Conservation (phyloP, 2,888 invertebrate genomes). For the Trypoxylon attenuatum region DNA sequence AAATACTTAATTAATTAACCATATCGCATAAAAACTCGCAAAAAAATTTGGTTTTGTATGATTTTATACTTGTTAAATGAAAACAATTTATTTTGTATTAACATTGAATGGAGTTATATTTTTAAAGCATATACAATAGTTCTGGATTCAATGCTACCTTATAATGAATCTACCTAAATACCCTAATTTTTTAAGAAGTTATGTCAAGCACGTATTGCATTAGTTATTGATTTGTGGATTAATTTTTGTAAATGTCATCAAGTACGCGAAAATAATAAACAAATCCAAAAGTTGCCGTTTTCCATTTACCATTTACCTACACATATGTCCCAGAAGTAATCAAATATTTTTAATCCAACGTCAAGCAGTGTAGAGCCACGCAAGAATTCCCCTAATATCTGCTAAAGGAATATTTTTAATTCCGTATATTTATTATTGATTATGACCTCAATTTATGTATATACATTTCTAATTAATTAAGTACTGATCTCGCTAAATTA, state of each 20-base stretch:
- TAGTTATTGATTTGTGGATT: constrained; percentile 33
- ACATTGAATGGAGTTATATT: constrained; percentile 8
- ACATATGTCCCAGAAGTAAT: not conserved
- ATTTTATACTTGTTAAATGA: too few species aligned
- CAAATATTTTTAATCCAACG: not conserved
- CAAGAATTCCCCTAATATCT: too few species aligned
- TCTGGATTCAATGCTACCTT: constrained; percentile 52
- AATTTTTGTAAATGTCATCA: constrained; percentile 44
- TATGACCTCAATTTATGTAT: too few species aligned
- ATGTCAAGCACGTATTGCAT: constrained; percentile 25
- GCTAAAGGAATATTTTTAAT: too few species aligned
- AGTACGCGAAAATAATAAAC: constrained; percentile 39
- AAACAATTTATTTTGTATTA: not conserved
- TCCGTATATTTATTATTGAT: too few species aligned
- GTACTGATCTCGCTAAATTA: too few species aligned
- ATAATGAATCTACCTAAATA: constrained; percentile 19
- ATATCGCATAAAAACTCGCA: too few species aligned
- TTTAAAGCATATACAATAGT: not conserved
- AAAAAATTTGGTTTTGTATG: too few species aligned
- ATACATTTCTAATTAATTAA: too few species aligned
- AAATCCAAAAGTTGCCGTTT: constrained; percentile 17
- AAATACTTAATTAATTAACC: too few species aligned
- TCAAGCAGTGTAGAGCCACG: too few species aligned
- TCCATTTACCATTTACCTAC: not conserved
- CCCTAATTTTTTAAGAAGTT: constrained; percentile 31